Conservation (phyloP, 2,113 vertebrate genomes). For the Thymallus thymallus region DNA sequence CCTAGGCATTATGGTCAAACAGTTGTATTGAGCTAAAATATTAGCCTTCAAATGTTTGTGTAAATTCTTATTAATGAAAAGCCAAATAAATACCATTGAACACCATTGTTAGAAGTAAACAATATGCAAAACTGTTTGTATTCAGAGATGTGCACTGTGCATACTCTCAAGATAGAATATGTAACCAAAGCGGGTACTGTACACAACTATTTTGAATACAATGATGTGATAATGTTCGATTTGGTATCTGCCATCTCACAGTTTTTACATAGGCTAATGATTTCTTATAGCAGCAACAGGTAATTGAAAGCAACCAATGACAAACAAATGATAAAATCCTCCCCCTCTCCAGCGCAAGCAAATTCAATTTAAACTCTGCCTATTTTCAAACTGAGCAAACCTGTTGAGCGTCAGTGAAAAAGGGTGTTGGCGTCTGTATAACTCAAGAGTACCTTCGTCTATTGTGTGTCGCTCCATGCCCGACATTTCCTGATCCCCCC, state of each 20-base stretch:
- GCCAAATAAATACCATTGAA: neutral
- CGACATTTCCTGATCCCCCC: constrained; percentile 12
- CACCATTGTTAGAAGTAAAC: neutral
- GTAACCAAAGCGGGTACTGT: too few species aligned
- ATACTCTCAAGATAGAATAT: too few species aligned
- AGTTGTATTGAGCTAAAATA: neutral
- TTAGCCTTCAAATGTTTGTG: neutral
- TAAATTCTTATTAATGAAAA: neutral
- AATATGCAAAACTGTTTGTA: neutral
- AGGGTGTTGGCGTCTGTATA: constrained; percentile 61
- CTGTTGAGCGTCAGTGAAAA: constrained; percentile 64
- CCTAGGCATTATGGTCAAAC: neutral
- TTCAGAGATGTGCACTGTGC: too few species aligned
- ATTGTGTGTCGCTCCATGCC: neutral
- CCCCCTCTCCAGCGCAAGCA: constrained; percentile 4
- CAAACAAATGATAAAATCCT: constrained; percentile 24
- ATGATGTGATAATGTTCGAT: too few species aligned
- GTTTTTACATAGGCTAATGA: neutral
- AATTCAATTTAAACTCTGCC: constrained; percentile 47
- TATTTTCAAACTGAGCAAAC: constrained; percentile 59
- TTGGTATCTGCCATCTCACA: too few species aligned
- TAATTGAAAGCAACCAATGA: neutral
- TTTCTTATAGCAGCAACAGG: neutral
- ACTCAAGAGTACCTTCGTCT: neutral
- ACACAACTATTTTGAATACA: too few species aligned